These are phyloP conservation scores for Pocillopora damicornis DNA, from an alignment of 64 coral and sea anemone genomes.

Conservation along the genomic window DNA sequence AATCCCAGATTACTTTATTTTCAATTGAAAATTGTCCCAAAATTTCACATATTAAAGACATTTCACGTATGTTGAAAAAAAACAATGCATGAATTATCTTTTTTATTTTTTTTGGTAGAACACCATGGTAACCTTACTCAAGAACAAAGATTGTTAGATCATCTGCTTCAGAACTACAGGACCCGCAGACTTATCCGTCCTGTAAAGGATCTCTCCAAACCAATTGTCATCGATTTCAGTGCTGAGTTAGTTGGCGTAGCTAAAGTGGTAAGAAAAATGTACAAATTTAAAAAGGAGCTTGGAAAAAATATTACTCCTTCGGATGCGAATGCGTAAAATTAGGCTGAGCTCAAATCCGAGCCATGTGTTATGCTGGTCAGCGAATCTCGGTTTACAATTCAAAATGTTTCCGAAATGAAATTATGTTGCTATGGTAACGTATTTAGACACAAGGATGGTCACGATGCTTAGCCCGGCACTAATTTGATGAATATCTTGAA, in stretches of 20 bases:
- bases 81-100: not conserved
- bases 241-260: constrained; percentile 55
- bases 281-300: not conserved
- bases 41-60: no score
- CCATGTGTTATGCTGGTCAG: no score
- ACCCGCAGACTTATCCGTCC: constrained; percentile 41
- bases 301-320: no score
- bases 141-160: constrained; percentile 42
- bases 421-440: not conserved
- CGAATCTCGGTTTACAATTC: no score
- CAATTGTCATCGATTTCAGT: constrained; percentile 29
- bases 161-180: constrained; percentile 40
- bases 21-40: no score
- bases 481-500: not conserved
- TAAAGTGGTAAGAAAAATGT: constrained; percentile 53
- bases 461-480: not conserved
- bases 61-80: no score
- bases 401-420: no score
- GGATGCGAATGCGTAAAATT: no score
- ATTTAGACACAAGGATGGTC: not conserved
- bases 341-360: no score
- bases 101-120: not conserved
- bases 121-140: constrained; percentile 20
- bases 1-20: no score
- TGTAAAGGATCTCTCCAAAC: constrained; percentile 36